Percentiles rank a stretch among this genome's conserved stretches.
Evolutionary conservation across 2,113 vertebrate species (phyloP).

Genomic region (Gnathonemus echidnorhynchus): DNA sequence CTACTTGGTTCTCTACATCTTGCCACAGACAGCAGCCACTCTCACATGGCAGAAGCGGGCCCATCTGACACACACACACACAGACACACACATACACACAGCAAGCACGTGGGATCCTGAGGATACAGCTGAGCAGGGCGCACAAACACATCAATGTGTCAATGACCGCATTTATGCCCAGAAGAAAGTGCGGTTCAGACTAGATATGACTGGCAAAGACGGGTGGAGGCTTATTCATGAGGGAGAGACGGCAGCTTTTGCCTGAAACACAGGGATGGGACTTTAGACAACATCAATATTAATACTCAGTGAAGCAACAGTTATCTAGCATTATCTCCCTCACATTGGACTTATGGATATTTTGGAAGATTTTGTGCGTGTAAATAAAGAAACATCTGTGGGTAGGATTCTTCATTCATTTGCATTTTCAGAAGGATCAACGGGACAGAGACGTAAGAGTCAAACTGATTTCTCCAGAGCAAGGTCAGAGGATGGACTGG

Average conservation of each 20-base stretch:
- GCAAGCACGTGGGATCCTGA: not conserved
- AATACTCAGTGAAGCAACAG: not conserved
- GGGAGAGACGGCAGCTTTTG: not conserved
- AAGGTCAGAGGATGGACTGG: slow-evolving; percentile 10
- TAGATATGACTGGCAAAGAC: not conserved
- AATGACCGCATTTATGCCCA: not conserved
- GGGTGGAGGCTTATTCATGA: not conserved
- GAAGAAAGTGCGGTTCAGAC: not conserved
- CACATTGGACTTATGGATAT: not conserved
- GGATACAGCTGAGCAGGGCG: not conserved
- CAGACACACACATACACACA: not conserved
- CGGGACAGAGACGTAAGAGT: not conserved
- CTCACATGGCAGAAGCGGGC: not conserved
- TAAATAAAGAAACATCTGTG: not conserved
- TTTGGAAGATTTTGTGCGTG: not conserved
- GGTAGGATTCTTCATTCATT: not conserved
- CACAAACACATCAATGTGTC: not conserved
- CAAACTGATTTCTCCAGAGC: not conserved
- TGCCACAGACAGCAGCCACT: not conserved
- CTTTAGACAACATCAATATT: not conserved
- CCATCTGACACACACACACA: not conserved
- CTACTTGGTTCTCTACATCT: not conserved
- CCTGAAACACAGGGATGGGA: not conserved
- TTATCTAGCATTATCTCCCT: not conserved
- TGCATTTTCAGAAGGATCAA: not conserved